phyloP scores from a whole-genome alignment of 2,888 invertebrate genomes.

The Anticlea derivata region DNA sequence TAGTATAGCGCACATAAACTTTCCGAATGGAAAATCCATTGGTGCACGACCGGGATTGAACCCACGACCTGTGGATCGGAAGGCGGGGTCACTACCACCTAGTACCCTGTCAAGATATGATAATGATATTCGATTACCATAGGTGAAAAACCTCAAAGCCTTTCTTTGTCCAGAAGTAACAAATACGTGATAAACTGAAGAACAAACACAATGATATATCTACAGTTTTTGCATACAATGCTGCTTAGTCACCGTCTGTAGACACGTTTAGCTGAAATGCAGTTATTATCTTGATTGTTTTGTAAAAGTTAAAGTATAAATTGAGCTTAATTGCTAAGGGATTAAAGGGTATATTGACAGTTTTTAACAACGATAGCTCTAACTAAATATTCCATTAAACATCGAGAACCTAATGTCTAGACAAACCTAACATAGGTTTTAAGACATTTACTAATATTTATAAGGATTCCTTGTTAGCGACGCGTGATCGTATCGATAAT shows the following conservation, averaged over 20 bases:
- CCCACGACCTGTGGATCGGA: too few relatives aligned
- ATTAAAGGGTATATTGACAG: conserved; percentile 3
- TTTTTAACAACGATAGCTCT: too few relatives aligned
- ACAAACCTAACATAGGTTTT: too few relatives aligned
- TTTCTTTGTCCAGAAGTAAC: neutral
- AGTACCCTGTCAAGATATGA: too few relatives aligned
- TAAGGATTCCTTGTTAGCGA: too few relatives aligned
- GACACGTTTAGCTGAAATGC: conserved; percentile 11
- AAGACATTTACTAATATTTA: too few relatives aligned
- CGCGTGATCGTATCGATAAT: too few relatives aligned
- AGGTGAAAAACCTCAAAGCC: neutral
- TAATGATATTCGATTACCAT: neutral
- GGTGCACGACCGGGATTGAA: too few relatives aligned
- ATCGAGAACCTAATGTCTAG: neutral
- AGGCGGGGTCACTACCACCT: too few relatives aligned
- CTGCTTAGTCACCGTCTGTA: neutral
- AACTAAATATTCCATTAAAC: too few relatives aligned
- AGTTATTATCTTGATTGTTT: conserved; percentile 9
- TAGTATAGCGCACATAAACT: too few relatives aligned
- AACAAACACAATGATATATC: neutral
- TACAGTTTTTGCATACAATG: conserved; percentile 3
- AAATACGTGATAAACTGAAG: neutral
- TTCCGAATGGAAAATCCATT: too few relatives aligned
- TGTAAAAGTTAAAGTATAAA: neutral
- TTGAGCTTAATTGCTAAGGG: conserved; percentile 4